Evolutionary conservation across 1,140 invertebrate genomes (phyloP).

Genomic region (Drosophila ercepeae): DNA sequence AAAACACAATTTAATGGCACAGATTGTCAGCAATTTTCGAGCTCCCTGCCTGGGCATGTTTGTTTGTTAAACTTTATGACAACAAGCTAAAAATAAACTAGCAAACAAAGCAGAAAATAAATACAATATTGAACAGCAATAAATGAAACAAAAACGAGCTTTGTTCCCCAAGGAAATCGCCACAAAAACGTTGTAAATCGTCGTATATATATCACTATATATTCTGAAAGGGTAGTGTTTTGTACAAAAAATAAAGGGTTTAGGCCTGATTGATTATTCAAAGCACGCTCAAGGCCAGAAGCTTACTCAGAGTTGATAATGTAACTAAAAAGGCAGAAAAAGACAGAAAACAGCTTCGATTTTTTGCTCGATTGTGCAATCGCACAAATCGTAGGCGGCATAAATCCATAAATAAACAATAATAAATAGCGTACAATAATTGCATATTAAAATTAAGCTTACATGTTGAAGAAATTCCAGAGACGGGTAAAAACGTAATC

Average conservation of each 20-base stretch:
- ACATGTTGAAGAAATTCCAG: slow-evolving; percentile 46
- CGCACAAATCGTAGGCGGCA: slow-evolving; percentile 65
- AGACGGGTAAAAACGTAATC: slow-evolving; percentile 5
- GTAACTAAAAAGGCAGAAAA: background rate
- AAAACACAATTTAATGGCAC: slow-evolving; percentile 52
- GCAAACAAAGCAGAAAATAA: slow-evolving; percentile 37
- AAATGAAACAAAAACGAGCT: slow-evolving; percentile 34
- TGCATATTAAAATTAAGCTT: slow-evolving; percentile 67
- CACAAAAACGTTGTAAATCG: too few species aligned
- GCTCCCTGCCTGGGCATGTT: slow-evolving; percentile 38
- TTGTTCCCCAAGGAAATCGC: slow-evolving; percentile 24
- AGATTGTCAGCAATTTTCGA: slow-evolving; percentile 59
- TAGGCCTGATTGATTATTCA: slow-evolving; percentile 59
- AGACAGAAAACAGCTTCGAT: slow-evolving; percentile 47
- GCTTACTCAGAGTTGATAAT: background rate
- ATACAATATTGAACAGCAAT: slow-evolving; percentile 15
- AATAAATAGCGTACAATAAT: slow-evolving; percentile 75
- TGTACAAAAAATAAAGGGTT: slow-evolving; percentile 29
- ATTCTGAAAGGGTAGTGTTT: too few species aligned
- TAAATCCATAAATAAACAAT: slow-evolving; percentile 74
- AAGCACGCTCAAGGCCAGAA: slow-evolving; percentile 57
- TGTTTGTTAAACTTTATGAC: slow-evolving; percentile 81
- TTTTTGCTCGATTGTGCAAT: slow-evolving; percentile 68
- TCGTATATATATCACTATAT: too few species aligned
- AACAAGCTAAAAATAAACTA: slow-evolving; percentile 74